These are phyloP conservation scores for Natator depressus DNA, from an alignment of 2,113 vertebrate species.

Conservation along the genomic window DNA sequence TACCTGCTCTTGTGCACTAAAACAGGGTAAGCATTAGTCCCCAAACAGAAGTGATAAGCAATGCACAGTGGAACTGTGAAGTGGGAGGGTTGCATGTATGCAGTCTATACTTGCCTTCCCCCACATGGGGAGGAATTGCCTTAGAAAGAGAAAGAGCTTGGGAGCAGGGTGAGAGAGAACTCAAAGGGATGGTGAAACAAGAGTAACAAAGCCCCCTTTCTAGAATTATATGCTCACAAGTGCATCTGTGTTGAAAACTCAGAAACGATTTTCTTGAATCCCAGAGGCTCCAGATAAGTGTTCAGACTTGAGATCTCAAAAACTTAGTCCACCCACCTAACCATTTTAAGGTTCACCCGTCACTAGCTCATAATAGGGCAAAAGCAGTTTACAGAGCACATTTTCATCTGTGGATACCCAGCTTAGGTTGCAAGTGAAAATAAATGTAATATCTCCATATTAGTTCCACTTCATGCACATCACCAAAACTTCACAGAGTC, in stretches of 20 bases:
- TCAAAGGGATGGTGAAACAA: background rate
- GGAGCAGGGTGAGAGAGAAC: background rate
- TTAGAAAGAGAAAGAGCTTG: background rate
- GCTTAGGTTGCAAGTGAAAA: background rate
- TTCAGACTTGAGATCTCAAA: background rate
- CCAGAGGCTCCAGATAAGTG: background rate
- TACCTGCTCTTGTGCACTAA: background rate
- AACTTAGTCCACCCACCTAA: background rate
- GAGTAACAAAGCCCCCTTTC: background rate
- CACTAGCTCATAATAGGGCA: background rate
- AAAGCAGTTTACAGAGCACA: background rate
- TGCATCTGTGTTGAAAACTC: background rate
- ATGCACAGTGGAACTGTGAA: background rate
- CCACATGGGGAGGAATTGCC: background rate
- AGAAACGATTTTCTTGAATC: background rate
- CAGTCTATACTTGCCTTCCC: background rate
- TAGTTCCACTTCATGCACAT: too few species aligned
- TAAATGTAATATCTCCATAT: too few species aligned
- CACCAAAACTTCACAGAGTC: too few species aligned
- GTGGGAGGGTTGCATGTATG: rapidly evolving
- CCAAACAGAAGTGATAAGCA: background rate
- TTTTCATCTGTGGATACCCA: background rate
- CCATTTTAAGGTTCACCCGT: background rate
- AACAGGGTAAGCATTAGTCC: background rate
- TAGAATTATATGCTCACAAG: background rate